Base-by-base conservation (phyloP, 2,113 vertebrate species). In the Clarias gariepinus region DNA sequence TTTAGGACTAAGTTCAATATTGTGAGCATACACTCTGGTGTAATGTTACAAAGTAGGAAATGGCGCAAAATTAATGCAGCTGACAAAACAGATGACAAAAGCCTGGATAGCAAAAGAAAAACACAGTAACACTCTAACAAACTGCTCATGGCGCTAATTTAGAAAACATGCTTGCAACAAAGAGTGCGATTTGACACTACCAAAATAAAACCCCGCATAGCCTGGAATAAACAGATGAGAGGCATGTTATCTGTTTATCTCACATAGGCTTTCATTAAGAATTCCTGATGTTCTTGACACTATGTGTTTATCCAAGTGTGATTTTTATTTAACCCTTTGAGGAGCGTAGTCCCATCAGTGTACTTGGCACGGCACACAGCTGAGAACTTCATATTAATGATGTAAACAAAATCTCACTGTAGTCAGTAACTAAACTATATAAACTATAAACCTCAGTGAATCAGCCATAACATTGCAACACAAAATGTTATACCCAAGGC, bases 271-370 rank as follows among this genome's bases (percentile, higher is more conserved):
- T 83, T 87, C 69, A 87, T 87, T 87, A 87, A 76, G 80, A 83
- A 83, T 77, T 83, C 86, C 86, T 87, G 86, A 87, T 64, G 86
- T 87, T 87, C 58, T 76, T 76, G 57, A 30, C 69, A 61, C n/a
- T 53, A 64, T 52, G 58, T 83, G 86, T 83, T 76, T 77, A 83
- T 77, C 28, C 69, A 78, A 55, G 81, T 83, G 86, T 47, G 60
- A 87, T 64, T 66, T 74, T 64, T 53, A 83, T 82, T 83, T 77
- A 82, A 76, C 80, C 68, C 58, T 87, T 82, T 12, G 41, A 76
- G 57, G 23, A 74, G 79, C 28, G 3, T 30, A 25, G 57, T 77
- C 57, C 19, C 66, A 21, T 61, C 18, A 63, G n/a, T 63, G 19
- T 61, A 58, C 55, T 25, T 79, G 60, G 41, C 25, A 7, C 9